These are phyloP conservation scores for Cylindroiulus punctatus DNA, from an alignment of 2,888 invertebrate species.

Conservation along the genomic window DNA sequence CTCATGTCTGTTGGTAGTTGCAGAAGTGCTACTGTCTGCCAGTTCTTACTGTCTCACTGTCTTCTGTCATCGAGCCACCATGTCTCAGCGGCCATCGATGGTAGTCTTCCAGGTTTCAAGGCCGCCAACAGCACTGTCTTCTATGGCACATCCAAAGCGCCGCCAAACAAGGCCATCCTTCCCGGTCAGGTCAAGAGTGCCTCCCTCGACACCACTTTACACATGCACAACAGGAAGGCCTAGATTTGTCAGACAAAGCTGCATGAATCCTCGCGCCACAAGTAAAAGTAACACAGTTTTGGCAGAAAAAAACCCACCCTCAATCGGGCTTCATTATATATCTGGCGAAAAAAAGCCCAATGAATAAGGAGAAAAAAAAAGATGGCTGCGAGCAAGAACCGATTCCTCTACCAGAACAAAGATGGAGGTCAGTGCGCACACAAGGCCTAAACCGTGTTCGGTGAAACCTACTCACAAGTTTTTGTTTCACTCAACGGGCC, in stretches of 20 bases:
- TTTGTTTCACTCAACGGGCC: constrained; percentile 24
- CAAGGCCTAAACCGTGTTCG: neutral
- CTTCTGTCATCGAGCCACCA: too few relatives aligned
- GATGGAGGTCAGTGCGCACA: constrained; percentile 28
- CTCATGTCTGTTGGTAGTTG: neutral
- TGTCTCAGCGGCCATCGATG: too few relatives aligned
- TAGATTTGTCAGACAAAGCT: neutral
- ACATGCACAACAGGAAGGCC: neutral
- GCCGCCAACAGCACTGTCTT: neutral
- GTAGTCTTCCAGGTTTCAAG: neutral
- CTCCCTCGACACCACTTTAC: neutral
- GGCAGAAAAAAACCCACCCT: neutral
- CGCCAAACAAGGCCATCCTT: neutral
- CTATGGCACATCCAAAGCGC: neutral
- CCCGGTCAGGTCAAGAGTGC: constrained; percentile 9
- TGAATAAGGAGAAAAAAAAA: neutral
- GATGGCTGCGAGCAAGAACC: neutral
- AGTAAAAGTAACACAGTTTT: constrained; percentile 17
- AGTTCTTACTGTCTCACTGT: too few relatives aligned
- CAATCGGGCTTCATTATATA: constrained; percentile 4
- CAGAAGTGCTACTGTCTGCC: neutral
- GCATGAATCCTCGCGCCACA: neutral
- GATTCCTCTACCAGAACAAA: neutral
- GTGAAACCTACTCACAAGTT: neutral
- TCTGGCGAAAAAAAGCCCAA: neutral